Conservation (phyloP, 64 coral and sea anemone species). For the Stichodactyla helianthus region DNA sequence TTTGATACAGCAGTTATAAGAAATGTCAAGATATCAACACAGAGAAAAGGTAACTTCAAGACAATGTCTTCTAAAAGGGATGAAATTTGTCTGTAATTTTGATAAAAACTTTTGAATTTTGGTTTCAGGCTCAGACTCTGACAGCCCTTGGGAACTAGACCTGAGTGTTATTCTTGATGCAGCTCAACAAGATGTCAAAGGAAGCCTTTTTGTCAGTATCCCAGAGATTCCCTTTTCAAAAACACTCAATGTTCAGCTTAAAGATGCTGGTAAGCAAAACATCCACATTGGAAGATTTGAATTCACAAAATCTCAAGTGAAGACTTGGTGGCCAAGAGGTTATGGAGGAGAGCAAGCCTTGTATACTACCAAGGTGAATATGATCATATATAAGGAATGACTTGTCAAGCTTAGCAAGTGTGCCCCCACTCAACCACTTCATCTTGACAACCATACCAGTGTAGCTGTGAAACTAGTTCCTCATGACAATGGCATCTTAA, state of each 20-base stretch:
- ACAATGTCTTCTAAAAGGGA: too few species aligned
- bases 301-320: conserved; percentile 37
- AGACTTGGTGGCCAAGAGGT: conserved; percentile 79
- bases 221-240: conserved; percentile 36
- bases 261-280: conserved; percentile 35
- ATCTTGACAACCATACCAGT: too few species aligned
- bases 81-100: background rate
- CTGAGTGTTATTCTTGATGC: conserved; percentile 48
- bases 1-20: conserved; percentile 70
- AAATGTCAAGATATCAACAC: conserved; percentile 53
- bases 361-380: conserved; percentile 62
- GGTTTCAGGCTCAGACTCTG: background rate
- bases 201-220: conserved; percentile 41
- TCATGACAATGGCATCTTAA: background rate
- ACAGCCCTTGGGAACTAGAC: conserved; percentile 51
- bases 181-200: conserved; percentile 33
- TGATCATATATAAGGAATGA: background rate
- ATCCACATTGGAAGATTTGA: conserved; percentile 41
- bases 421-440: too few species aligned
- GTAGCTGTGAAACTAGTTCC: too few species aligned
- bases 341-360: conserved; percentile 73
- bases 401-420: background rate
- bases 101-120: background rate
- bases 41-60: conserved; percentile 38
- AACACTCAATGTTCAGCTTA: conserved; percentile 33